Percentiles rank a stretch among this genome's conserved stretches.
These are phyloP conservation scores for Brenthis ino DNA, from an alignment of 2,888 invertebrate species.

Conservation along the genomic window DNA sequence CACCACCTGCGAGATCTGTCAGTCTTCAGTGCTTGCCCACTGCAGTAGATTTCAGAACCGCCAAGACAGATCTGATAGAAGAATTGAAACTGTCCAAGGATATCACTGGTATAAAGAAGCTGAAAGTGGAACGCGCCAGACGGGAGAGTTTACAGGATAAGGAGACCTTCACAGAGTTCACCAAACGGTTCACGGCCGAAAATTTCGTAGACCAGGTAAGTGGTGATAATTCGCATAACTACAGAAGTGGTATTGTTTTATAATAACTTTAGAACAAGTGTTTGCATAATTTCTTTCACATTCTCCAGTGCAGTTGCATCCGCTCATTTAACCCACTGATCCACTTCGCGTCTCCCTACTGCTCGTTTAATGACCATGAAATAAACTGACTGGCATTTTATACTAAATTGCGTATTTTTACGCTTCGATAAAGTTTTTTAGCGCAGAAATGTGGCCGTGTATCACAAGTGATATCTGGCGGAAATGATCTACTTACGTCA, in stretches of 20 bases:
- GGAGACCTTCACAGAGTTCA: slow-evolving; percentile 91
- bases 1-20: slow-evolving; percentile 84
- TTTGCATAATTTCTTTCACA: slow-evolving; percentile 33
- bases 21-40: slow-evolving; percentile 88
- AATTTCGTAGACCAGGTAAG: slow-evolving; percentile 95
- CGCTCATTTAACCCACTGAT: slow-evolving; percentile 61
- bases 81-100: slow-evolving; percentile 96
- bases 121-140: slow-evolving; percentile 94
- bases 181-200: slow-evolving; percentile 91
- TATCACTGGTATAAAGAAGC: slow-evolving; percentile 95
- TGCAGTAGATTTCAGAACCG: slow-evolving; percentile 86
- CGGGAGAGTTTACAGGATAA: slow-evolving; percentile 92
- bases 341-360: slow-evolving; percentile 49
- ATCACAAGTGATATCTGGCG: slow-evolving; percentile 3
- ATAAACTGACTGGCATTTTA: slow-evolving; percentile 52
- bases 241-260: slow-evolving; percentile 33
- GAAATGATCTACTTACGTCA: slow-evolving; percentile 7
- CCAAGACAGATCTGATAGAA: slow-evolving; percentile 93
- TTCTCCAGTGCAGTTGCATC: slow-evolving; percentile 51
- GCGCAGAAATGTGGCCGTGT: slow-evolving; percentile 14
- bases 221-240: slow-evolving; percentile 40
- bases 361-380: slow-evolving; percentile 55
- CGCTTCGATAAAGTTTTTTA: slow-evolving; percentile 38
- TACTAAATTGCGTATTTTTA: slow-evolving; percentile 46
- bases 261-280: neutral